Evolutionary conservation across 2,888 invertebrate species (phyloP), one percentile per base, ranked within the genome.

Genomic region (Hyposoter didymator): DNA sequence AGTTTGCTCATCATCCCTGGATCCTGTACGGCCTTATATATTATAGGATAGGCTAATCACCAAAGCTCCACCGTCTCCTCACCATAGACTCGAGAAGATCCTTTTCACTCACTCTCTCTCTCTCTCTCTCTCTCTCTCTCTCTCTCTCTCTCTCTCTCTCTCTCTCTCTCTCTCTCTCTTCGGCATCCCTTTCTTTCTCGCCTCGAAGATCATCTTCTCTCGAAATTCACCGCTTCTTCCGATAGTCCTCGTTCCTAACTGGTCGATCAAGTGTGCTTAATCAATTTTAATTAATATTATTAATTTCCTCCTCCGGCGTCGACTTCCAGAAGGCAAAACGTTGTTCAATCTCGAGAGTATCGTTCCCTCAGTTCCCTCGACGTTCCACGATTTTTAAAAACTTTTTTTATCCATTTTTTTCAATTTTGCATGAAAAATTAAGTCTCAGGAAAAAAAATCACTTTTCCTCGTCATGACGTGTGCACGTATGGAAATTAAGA

Each of bases 1-100:
- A 90, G 88, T 89, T 90, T 88, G 80, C 88, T 89, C 87, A 89
- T 90, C 89, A 86, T 84, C 74, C 52, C 75, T 73, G 75, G 14
- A 83, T 78, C 67, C 73, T 62, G 22, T 74, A 22, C 43, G 59
- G 59, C 66, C 55, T 59, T 62, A 79, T 62, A 69, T 84, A 67
- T 82, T 85, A 80, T 79, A 73, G 87, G 81, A 82, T 88, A 82
- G 83, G 87, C 89, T 80, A 85, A 83, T 85, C 85, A 82, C 76
- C 82, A 64, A 84, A 82, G 49, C 76, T 52, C 52, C 67, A 78
- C 35, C 39, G 12, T 43, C 59, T n/a, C 66, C 76, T 66, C 49
- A 52, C 79, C 75, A 28, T 78, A 78, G 66, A 43, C 47, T 12
- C 52, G 10, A 14, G 22, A 5, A 32, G 19, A n/a, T n/a, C 32